Evolutionary conservation across 2,888 invertebrate species (phyloP).

Genomic region (Drosophila barbarae): DNA sequence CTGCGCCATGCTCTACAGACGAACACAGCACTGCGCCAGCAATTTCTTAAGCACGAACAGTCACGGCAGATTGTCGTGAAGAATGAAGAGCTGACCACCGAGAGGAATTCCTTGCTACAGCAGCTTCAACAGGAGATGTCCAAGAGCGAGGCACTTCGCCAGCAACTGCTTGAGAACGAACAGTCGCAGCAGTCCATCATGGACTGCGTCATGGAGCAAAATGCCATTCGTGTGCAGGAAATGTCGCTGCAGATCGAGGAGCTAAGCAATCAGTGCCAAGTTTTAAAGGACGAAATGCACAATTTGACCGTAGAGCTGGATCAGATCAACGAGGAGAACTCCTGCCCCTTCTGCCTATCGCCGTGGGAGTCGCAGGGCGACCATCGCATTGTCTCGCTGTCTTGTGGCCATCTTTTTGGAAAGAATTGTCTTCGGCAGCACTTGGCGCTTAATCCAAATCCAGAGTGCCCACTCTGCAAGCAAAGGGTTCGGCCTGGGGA

Average conservation of each 20-base stretch:
- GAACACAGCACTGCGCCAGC: no score
- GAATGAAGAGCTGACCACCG: neutral
- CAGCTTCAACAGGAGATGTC: constrained; percentile 4
- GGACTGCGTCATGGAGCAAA: neutral
- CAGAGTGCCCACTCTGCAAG: neutral
- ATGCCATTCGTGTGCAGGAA: no score
- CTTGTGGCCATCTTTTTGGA: constrained; percentile 13
- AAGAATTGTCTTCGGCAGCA: neutral
- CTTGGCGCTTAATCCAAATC: accelerated
- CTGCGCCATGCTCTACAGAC: no score
- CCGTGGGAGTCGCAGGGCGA: constrained; percentile 3
- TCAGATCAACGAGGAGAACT: neutral
- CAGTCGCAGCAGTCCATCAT: neutral
- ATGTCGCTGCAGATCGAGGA: neutral
- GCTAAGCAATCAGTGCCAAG: neutral
- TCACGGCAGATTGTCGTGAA: no score
- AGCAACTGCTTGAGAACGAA: neutral
- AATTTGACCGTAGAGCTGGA: neutral
- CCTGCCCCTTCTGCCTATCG: neutral
- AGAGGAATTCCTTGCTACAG: neutral
- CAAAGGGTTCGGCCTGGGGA: no score
- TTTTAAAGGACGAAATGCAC: neutral
- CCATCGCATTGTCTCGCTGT: constrained; percentile 5
- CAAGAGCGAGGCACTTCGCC: neutral
- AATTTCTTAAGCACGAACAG: neutral